Conservation (phyloP, 1,140 invertebrate genomes). For the Calliphora vicina region DNA sequence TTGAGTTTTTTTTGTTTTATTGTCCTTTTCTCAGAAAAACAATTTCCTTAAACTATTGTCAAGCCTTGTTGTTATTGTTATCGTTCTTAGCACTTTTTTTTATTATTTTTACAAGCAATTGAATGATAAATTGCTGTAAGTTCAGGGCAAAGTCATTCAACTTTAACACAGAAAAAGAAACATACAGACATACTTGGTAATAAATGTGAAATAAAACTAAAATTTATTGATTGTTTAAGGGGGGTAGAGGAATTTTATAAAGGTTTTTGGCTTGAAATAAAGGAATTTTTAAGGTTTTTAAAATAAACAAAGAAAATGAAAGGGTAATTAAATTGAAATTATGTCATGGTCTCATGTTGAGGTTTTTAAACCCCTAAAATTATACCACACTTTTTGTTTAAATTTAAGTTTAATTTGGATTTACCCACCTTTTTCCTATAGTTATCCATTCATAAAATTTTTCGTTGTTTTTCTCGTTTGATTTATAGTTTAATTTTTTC, state of each 20-base stretch:
- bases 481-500: too few species aligned
- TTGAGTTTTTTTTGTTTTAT: too few species aligned
- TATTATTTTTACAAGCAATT: background rate
- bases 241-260: background rate
- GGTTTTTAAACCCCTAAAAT: background rate
- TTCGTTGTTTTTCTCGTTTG: slow-evolving; percentile 42
- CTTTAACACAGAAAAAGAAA: slow-evolving; percentile 8
- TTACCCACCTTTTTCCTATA: slow-evolving; percentile 58
- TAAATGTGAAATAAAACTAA: background rate
- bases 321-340: too few species aligned
- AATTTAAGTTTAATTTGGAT: background rate
- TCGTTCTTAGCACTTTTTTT: background rate
- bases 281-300: background rate
- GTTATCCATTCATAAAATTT: slow-evolving; percentile 58
- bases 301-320: background rate
- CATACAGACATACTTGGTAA: background rate
- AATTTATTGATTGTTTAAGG: background rate
- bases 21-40: background rate
- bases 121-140: background rate
- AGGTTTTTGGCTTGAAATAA: background rate
- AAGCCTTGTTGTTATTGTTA: background rate
- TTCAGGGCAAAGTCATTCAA: slow-evolving; percentile 6
- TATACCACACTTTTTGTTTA: background rate
- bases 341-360: too few species aligned
- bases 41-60: background rate